Evolutionary conservation across 2,888 invertebrate species (phyloP).

Genomic region (Lutraria lutraria): DNA sequence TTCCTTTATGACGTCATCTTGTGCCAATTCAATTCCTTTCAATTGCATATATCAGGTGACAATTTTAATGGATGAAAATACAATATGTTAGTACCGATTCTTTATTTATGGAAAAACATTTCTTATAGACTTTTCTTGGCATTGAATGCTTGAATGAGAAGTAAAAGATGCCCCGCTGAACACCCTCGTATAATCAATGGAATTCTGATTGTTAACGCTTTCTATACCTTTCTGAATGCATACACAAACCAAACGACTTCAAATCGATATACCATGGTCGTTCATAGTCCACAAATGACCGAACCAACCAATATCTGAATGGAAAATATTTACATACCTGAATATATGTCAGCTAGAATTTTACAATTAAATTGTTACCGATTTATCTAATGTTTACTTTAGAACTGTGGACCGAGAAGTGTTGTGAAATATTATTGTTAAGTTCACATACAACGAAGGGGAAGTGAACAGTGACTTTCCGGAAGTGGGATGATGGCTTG

Average conservation of each 20-base stretch:
- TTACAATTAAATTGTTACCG: too few relatives aligned
- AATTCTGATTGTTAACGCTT: not conserved
- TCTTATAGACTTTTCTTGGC: not conserved
- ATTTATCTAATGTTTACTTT: too few relatives aligned
- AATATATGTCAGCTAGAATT: not conserved
- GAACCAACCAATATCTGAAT: not conserved
- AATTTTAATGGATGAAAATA: not conserved
- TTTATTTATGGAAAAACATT: not conserved
- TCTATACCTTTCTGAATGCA: not conserved
- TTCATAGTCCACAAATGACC: not conserved
- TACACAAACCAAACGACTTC: not conserved
- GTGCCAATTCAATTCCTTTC: too few relatives aligned
- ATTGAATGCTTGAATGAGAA: not conserved
- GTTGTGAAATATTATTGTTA: too few relatives aligned
- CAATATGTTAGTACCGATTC: not conserved
- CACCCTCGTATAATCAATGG: not conserved
- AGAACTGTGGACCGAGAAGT: too few relatives aligned
- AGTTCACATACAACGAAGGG: too few relatives aligned
- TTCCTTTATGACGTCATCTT: not conserved
- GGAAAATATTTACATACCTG: not conserved
- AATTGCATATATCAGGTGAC: not conserved
- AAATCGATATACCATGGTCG: not conserved
- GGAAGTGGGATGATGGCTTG: too few relatives aligned
- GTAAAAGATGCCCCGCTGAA: conserved; percentile 6
- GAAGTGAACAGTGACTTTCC: too few relatives aligned